These are phyloP conservation scores for Aphelocoma californica DNA, from an alignment of 2,797 vertebrate genomes.

Conservation along the genomic window DNA sequence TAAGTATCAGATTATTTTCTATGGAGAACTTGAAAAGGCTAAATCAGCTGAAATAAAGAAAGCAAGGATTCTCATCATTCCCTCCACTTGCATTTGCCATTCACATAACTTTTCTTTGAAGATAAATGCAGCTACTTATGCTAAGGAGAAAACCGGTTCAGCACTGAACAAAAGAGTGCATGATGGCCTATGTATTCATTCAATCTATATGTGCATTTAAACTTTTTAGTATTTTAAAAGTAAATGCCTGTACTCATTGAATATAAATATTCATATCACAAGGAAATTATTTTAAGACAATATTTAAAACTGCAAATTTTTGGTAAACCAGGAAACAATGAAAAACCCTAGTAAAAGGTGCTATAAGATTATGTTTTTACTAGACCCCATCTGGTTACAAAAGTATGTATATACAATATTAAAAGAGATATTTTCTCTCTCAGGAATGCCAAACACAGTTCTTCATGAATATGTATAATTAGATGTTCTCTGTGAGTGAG, in stretches of 20 bases:
- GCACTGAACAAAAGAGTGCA: neutral
- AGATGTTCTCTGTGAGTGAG: constrained; percentile 81
- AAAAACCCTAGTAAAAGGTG: neutral
- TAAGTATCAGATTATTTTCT: neutral
- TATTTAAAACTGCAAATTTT: neutral
- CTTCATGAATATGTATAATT: constrained; percentile 82
- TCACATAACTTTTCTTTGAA: neutral
- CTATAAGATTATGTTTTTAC: constrained; percentile 19
- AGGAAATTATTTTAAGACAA: neutral
- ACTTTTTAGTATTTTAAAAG: neutral
- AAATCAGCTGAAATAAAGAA: neutral
- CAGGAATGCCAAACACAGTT: constrained; percentile 68
- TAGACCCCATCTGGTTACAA: neutral
- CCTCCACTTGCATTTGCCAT: neutral
- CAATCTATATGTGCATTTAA: neutral
- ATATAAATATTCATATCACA: neutral
- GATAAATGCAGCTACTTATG: neutral
- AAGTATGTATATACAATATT: neutral
- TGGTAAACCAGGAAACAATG: neutral
- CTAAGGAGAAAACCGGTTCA: neutral
- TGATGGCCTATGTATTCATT: neutral
- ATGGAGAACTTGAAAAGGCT: neutral
- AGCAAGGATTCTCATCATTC: neutral
- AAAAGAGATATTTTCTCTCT: constrained; percentile 44
- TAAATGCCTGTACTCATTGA: neutral